Base-by-base conservation (phyloP, 2,113 vertebrate species). In the Mohoua ochrocephala region DNA sequence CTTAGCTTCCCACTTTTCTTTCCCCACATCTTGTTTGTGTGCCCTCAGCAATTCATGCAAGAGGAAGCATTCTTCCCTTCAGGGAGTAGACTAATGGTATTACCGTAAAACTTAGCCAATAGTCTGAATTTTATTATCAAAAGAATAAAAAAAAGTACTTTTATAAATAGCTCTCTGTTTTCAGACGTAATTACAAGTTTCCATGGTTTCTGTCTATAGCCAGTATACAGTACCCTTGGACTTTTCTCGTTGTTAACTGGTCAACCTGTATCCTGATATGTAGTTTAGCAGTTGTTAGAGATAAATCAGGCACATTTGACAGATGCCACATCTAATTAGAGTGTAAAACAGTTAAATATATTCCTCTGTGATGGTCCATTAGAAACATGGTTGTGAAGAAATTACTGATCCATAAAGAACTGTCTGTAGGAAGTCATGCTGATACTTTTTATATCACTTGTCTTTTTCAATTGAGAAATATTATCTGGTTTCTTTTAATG, bases 271-370 rank as follows among this genome's bases (percentile, higher is more conserved):
- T 33, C 31, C 26, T 68, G 19, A 63, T 77, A 90, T 3, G 19
- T 33, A 84, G 19, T 78, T 65, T 50, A 83, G 64, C 30, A 56
- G 39, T 91, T 68, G 17, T 81, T 92, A 70, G 54, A 89, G 56
- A 52, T 90, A 93, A 91, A 92, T 92, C 45, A 68, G 83, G 78
- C 78, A 93, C 6, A 1, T 92, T 97, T 82, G 63, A 91, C 81
- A 97, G 87, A 95, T 97, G 97, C 37, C 95, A 93, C 17, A 0
- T 97, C 90, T 87, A 86, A 97, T 97, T 97, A 97, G 64, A 69
- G 77, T 28, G 9, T 73, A 78, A 95, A 84, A 83, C 44, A 39
- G 39, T 87, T 95, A 75, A 95, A 79, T 31, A 42, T 39, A 81
- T 87, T 89, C 54, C 93, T 93, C 67, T 70, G 82, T 74, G 82